phyloP scores from a whole-genome alignment of 35 echinoderm and acorn worm species.

The Apostichopus californicus region DNA sequence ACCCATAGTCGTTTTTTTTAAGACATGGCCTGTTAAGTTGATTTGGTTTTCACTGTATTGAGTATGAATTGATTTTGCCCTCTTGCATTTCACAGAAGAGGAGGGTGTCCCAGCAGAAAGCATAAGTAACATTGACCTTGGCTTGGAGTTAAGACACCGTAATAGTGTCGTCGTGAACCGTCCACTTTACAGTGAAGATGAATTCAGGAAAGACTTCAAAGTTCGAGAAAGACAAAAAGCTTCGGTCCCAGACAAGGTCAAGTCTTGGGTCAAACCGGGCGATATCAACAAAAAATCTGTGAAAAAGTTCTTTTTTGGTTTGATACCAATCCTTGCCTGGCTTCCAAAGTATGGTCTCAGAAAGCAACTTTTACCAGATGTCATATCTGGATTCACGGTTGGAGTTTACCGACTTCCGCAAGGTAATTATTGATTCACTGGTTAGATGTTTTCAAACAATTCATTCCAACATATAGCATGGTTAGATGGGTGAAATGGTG shows the following conservation, averaged over 20 bases:
- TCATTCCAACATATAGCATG: too few relatives aligned
- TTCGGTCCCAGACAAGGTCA: not conserved
- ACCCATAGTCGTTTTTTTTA: too few relatives aligned
- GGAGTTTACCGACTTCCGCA: constrained; percentile 61
- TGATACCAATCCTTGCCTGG: constrained; percentile 38
- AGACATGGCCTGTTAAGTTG: too few relatives aligned
- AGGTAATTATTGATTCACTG: constrained; percentile 31
- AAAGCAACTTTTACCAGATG: constrained; percentile 25
- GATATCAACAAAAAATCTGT: constrained; percentile 20
- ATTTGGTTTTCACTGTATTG: too few relatives aligned
- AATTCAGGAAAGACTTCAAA: constrained; percentile 29
- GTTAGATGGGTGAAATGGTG: too few relatives aligned
- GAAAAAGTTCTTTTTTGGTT: constrained; percentile 22
- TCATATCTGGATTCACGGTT: constrained; percentile 60
- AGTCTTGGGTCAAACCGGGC: constrained; percentile 6
- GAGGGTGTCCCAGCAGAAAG: constrained; percentile 40
- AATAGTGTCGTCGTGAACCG: constrained; percentile 26
- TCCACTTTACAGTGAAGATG: constrained; percentile 47
- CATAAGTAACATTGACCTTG: constrained; percentile 22
- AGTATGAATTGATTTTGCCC: not conserved
- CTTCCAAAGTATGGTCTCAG: constrained; percentile 37
- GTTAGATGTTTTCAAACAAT: too few relatives aligned
- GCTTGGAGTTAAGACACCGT: not conserved
- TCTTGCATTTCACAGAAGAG: constrained; percentile 11
- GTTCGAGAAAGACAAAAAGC: not conserved